Percentiles rank a stretch among this genome's conserved stretches.
These are phyloP conservation scores for Acrocephalus arundinaceus DNA, from an alignment of 2,113 vertebrate genomes.

Conservation along the genomic window DNA sequence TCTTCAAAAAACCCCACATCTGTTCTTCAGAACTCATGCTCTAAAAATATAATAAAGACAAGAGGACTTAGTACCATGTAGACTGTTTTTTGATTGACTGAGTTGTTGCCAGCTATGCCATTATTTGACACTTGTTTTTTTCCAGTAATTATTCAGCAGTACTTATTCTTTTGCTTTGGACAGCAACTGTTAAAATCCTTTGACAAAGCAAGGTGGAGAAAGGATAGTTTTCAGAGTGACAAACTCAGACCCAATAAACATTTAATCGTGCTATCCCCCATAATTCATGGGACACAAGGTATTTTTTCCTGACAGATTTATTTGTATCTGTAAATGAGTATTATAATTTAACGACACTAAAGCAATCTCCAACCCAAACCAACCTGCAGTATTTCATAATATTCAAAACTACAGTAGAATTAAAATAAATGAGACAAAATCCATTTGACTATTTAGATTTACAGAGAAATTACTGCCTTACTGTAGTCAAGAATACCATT, in stretches of 20 bases:
- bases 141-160: neutral
- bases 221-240: neutral
- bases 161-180: neutral
- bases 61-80: neutral
- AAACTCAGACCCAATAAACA: neutral
- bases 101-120: neutral
- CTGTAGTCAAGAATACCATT: neutral
- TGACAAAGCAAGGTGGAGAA: neutral
- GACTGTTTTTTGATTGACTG: neutral
- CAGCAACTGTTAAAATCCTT: neutral
- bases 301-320: neutral
- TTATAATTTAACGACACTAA: neutral
- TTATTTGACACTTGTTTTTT: neutral
- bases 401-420: neutral
- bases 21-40: neutral
- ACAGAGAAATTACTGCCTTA: neutral
- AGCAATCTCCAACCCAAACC: neutral
- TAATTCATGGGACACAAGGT: rapidly evolving
- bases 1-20: neutral
- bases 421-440: neutral
- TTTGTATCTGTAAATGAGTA: neutral
- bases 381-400: neutral
- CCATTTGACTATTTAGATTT: neutral
- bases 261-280: neutral
- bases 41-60: neutral